Evolutionary conservation across 1,140 invertebrate species (phyloP), one percentile per base, ranked within the genome.

Genomic region (Coelopa frigida): DNA sequence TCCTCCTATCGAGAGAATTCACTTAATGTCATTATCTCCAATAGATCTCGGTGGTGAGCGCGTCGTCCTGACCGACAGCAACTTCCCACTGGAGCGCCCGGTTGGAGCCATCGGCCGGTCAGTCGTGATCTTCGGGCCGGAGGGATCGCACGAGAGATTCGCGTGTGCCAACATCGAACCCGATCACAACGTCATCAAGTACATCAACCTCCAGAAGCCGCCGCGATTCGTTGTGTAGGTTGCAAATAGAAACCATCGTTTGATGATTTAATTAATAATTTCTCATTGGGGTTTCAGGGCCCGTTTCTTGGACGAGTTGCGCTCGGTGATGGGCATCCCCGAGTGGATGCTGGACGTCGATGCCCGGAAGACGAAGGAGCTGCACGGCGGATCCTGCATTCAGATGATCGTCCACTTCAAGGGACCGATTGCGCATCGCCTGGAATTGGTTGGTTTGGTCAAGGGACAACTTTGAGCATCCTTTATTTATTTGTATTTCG

Each of bases 101-200:
- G 78, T 84, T 39, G 80, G 78, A 15, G 88, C 91, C 2, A 73
- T 94, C 59, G 87, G 89, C 5, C 78, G 84, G 51, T 93, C 91
- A 3, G 81, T 95, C 53, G 83, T 95, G 1, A 82, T 96, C 40
- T 80, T 92, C 58, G 83, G 80, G 7, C 79, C 85, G 24, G 81
- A 91, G 53, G 74, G 78, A 39, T 79, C 80, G 7, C 62, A 70
- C 2, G 80, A 87, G 36, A 74, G 83, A 55, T 84, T 88, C 59
- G 89, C 89, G 10, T 95, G 92, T 70, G 89, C 90, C 35, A 94
- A 94, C 65, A 91, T 95, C 47, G 81, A 87, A 57, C 86, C 87
- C 1, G 90, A 94, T 67, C 82, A 89, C 64, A 87, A 94, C 68
- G 88, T 94, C 38, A 82, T 94, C 31, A 93, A 91, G 68, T 92